Evolutionary conservation across 1,140 invertebrate species (phyloP).

Genomic region (Bathynomus jamesi): DNA sequence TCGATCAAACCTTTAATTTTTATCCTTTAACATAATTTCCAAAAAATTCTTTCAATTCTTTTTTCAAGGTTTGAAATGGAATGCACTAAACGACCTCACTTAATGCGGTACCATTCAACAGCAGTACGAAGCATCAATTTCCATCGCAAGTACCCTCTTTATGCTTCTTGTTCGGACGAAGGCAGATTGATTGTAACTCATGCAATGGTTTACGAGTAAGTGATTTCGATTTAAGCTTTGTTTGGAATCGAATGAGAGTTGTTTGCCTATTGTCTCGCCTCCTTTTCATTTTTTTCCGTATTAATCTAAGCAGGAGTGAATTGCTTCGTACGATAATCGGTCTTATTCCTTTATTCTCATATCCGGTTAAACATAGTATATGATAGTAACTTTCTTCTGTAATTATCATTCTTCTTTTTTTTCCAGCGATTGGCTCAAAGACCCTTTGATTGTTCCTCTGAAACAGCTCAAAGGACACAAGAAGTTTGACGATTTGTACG

Average conservation of each 20-base stretch:
- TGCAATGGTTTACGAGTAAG: slow-evolving; percentile 96
- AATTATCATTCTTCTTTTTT: no score
- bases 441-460: slow-evolving; percentile 92
- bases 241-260: no score
- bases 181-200: slow-evolving; percentile 84
- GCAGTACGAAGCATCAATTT: slow-evolving; percentile 83
- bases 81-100: slow-evolving; percentile 25
- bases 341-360: no score
- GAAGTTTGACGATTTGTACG: slow-evolving; percentile 68
- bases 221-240: no score
- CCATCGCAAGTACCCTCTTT: slow-evolving; percentile 89
- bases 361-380: no score
- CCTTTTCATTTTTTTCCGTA: no score
- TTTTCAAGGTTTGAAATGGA: slow-evolving; percentile 36
- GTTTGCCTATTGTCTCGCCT: no score
- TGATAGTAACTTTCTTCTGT: no score
- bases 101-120: slow-evolving; percentile 40
- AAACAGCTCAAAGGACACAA: slow-evolving; percentile 82
- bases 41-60: slow-evolving; percentile 39
- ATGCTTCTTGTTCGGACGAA: slow-evolving; percentile 94
- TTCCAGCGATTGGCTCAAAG: slow-evolving; percentile 85
- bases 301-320: no score
- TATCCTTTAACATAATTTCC: no score
- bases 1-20: no score
- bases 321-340: no score